Conservation (phyloP, 2,888 invertebrate genomes). For the Unio delphinus region DNA sequence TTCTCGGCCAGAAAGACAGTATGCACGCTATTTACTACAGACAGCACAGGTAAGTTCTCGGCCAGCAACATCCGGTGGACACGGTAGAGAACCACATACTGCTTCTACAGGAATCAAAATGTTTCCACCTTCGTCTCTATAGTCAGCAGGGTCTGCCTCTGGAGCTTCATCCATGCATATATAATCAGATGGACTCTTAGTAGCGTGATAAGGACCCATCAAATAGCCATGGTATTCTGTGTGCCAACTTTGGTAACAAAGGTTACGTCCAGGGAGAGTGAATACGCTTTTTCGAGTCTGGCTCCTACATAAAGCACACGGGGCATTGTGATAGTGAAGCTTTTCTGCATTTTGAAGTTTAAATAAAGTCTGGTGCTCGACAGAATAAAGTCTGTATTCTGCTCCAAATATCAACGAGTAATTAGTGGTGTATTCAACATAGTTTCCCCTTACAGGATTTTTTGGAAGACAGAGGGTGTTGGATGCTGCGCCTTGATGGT, state of each 20-base stretch:
- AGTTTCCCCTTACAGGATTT: constrained; percentile 12
- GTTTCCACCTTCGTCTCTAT: constrained; percentile 20
- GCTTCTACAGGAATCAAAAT: constrained; percentile 24
- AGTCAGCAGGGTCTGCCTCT: constrained; percentile 24
- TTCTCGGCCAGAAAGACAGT: too few species aligned
- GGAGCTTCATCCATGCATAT: constrained; percentile 34
- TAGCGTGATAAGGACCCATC: constrained; percentile 11
- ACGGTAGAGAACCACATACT: constrained; percentile 34
- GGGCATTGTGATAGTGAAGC: constrained; percentile 19
- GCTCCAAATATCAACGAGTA: neutral
- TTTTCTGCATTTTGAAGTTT: constrained; percentile 2
- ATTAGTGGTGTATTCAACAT: too few species aligned
- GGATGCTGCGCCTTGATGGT: constrained; percentile 11
- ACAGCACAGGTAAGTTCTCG: too few species aligned
- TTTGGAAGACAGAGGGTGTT: constrained; percentile 22
- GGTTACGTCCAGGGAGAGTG: constrained; percentile 29
- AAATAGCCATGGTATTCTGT: constrained; percentile 36
- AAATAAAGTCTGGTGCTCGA: constrained; percentile 9
- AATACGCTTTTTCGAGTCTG: constrained; percentile 10
- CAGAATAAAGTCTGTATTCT: constrained; percentile 12
- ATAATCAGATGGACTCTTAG: constrained; percentile 13
- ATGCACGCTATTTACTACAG: too few species aligned
- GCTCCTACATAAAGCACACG: constrained; percentile 37
- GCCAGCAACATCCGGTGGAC: constrained; percentile 35
- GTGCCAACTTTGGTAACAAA: constrained; percentile 31